Evolutionary conservation across 2,113 vertebrate genomes (phyloP).

Genomic region (Procapra przewalskii): DNA sequence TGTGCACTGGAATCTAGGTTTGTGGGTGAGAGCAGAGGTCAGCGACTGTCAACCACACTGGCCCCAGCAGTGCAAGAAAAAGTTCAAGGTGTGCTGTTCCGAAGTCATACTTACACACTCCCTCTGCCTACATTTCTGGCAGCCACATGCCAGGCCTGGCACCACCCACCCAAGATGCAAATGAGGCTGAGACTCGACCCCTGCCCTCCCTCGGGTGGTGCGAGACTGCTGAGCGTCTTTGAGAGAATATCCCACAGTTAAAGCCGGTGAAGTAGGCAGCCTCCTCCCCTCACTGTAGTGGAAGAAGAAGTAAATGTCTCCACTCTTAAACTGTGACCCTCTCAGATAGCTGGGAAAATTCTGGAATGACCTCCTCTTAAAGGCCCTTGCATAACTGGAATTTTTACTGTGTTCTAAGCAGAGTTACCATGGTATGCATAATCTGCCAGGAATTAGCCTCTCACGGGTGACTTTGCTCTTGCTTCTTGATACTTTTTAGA

Average conservation of each 20-base stretch:
- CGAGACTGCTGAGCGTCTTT: background rate
- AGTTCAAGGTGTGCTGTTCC: background rate
- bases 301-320: background rate
- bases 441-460: constrained; percentile 23
- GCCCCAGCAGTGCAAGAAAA: background rate
- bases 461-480: constrained; percentile 24
- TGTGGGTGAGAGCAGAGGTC: background rate
- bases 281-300: background rate
- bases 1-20: background rate
- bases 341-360: background rate
- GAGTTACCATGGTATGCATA: background rate
- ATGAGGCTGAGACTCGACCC: background rate
- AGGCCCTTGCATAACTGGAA: background rate
- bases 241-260: background rate
- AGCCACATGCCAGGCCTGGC: background rate
- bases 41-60: background rate
- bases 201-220: no score
- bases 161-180: fast-evolving
- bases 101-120: background rate
- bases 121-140: background rate
- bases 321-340: background rate
- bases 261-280: background rate
- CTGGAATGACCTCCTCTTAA: background rate
- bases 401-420: constrained; percentile 19
- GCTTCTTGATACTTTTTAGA: constrained; percentile 27